Evolutionary conservation across 2,113 vertebrate species (phyloP).

Genomic region (Pterocles gutturalis): DNA sequence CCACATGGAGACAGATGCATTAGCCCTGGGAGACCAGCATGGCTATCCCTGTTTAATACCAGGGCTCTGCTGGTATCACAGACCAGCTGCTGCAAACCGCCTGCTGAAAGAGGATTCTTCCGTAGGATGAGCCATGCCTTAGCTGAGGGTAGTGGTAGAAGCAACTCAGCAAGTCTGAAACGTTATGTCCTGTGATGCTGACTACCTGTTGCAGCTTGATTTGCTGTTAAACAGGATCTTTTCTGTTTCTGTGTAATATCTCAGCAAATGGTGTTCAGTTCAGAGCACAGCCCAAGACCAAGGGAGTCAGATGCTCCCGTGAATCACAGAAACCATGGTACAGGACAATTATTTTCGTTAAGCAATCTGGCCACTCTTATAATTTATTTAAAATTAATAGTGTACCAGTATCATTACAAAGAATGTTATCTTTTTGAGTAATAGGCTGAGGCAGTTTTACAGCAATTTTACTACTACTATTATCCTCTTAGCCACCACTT

Average conservation of each 20-base stretch:
- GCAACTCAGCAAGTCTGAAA: not conserved
- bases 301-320: not conserved
- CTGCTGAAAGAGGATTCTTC: not conserved
- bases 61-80: not conserved
- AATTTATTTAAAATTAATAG: conserved; percentile 46
- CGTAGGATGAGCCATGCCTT: not conserved
- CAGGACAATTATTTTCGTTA: not conserved
- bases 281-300: not conserved
- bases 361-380: conserved; percentile 19
- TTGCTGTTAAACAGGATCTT: not conserved
- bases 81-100: not conserved
- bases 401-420: conserved; percentile 7
- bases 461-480: conserved; percentile 55
- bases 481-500: conserved; percentile 51
- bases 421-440: conserved; percentile 46
- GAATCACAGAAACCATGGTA: not conserved
- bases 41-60: not conserved
- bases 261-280: not conserved
- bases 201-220: not conserved
- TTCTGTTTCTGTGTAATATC: not conserved
- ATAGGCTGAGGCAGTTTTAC: conserved; percentile 13
- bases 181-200: not conserved
- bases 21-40: not conserved
- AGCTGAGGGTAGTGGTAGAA: not conserved
- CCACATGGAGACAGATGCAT: not conserved